A percentile compares a stretch with the other conserved stretches of the same genome.
phyloP scores from a whole-genome alignment of 2,113 vertebrate genomes.

The Thalassarche chlororhynchos region DNA sequence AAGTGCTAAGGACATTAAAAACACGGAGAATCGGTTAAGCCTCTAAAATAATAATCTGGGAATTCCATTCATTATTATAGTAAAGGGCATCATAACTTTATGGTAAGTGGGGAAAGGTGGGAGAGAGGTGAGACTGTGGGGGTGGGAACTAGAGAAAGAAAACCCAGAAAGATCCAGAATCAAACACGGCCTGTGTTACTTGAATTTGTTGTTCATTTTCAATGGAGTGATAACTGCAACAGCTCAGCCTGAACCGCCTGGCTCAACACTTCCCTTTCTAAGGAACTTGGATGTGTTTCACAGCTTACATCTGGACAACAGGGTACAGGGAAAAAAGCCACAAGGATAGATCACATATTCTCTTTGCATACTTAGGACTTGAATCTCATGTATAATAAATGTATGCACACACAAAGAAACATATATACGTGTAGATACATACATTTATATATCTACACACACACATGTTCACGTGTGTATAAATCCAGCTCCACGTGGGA shows the following conservation, averaged over 20 bases:
- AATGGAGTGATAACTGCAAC: constrained; percentile 34
- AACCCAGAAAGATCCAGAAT: background rate
- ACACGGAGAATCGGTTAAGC: constrained; percentile 27
- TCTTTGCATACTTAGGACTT: background rate
- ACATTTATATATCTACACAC: background rate
- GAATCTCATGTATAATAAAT: background rate
- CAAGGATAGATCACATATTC: background rate
- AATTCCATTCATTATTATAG: constrained; percentile 49
- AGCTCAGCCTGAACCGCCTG: constrained; percentile 5
- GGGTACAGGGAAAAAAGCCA: background rate
- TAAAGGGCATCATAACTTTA: constrained; percentile 41
- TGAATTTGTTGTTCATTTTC: constrained; percentile 50
- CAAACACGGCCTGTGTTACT: background rate
- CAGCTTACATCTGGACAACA: constrained; percentile 31
- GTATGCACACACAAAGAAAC: background rate
- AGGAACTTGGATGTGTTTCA: constrained; percentile 25
- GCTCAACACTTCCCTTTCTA: background rate
- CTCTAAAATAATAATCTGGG: constrained; percentile 57
- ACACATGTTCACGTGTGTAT: background rate
- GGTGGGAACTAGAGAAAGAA: background rate
- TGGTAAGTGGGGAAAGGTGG: background rate
- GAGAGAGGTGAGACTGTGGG: constrained; percentile 2
- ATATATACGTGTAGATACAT: background rate
- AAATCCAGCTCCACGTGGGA: background rate
- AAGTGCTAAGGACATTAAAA: constrained; percentile 25